A percentile compares a stretch with the other conserved stretches of the same genome.
phyloP scores from a whole-genome alignment of 2,797 vertebrate species.

The Myoxocephalus aenaeus region DNA sequence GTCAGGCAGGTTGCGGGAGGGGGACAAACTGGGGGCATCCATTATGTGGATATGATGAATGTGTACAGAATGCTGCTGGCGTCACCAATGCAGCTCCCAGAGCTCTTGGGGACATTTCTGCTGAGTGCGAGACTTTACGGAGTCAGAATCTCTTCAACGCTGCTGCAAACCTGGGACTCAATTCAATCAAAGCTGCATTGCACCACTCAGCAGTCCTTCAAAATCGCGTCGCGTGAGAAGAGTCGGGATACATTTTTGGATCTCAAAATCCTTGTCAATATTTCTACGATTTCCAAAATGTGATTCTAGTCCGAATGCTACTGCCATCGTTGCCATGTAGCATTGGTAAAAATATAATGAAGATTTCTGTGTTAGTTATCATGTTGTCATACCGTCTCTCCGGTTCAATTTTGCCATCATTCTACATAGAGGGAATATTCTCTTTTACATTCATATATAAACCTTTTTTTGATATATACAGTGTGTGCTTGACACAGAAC shows the following conservation, averaged over 20 bases:
- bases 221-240: conserved; percentile 16
- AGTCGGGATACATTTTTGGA: background rate
- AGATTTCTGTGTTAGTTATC: background rate
- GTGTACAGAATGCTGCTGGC: conserved; percentile 44
- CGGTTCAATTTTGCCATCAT: background rate
- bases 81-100: conserved; percentile 52
- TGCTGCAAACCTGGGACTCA: conserved; percentile 66
- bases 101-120: conserved; percentile 69
- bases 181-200: conserved; percentile 81
- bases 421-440: background rate
- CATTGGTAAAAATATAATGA: background rate
- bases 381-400: background rate
- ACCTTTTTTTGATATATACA: conserved; percentile 8
- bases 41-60: conserved; percentile 53
- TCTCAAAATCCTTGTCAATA: background rate
- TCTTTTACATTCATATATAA: background rate
- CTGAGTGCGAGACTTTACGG: conserved; percentile 74
- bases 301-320: background rate
- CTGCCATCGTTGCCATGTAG: background rate
- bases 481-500: conserved; percentile 19
- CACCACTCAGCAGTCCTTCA: conserved; percentile 69
- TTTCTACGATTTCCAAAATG: conserved; percentile 11
- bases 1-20: background rate
- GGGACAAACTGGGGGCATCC: conserved; percentile 1
- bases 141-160: conserved; percentile 60